Base-by-base conservation (phyloP, 2,888 invertebrate genomes). In the Phaonia tiefii region DNA sequence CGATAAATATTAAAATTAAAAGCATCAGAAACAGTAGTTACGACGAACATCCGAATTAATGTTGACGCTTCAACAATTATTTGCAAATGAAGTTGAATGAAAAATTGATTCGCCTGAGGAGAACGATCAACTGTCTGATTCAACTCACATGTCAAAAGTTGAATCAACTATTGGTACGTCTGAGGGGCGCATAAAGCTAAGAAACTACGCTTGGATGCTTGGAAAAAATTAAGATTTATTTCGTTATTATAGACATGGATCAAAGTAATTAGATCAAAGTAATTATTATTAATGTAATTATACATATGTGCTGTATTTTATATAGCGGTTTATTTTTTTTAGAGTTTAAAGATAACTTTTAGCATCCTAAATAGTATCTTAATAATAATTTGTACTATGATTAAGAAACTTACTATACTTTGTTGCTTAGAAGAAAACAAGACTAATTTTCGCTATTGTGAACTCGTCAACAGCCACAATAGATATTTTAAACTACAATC, bases 391-490 rank as follows among this genome's bases (percentile, higher is more conserved):
- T 3, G 17, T 84, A 84, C 83, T 79, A 51, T 88, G 86, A 87
- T 86, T 88, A 85, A 86, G 56, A 85, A 51, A 89, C 88, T 87
- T n/a, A n/a, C n/a, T n/a, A 88, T 89, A 89, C 88, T 88, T 86
- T 83, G 86, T 88, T 88, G 88, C 88, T 86, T 79, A 88, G 78
- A 88, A 72, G 82, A 85, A 86, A 11, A 26, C 37, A 2, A 25
- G 25, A 13, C 3, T 7, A 49, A 5, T 51, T 22, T 1, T 51
- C 7, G 51, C 5, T 22, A 49, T 17, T 49, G 17, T 51, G 11
- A 20, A 20, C 49, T 51, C 22, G 20, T 51, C 10, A 3, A 17
- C 17, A 17, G 15, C n/a, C 2, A 49, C 86, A 86, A 87, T 31
- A 13, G 2, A 74, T 67, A 15, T 44, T 31, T 51, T 67, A 20